Base-by-base conservation (phyloP, 2,888 invertebrate genomes). In the Lypha dubia region DNA sequence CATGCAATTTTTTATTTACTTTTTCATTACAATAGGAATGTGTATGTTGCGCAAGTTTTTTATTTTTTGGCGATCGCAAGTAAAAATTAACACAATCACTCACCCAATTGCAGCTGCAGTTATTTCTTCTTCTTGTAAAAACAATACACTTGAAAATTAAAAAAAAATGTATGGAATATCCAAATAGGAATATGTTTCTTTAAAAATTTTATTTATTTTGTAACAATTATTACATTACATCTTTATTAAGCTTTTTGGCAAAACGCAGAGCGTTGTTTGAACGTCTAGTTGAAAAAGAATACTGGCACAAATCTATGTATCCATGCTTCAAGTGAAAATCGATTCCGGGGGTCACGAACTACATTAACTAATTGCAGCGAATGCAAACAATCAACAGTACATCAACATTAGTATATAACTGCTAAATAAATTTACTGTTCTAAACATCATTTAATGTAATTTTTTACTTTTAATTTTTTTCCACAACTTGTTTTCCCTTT, bases 281-380 rank as follows among this genome's bases (percentile, higher is more conserved):
- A 71, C 65, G 38, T 41, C 58, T 49, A 60, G 28, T 58, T 77
- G 38, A 58, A 77, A 65, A 82, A 79, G 5, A 46, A 62, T 74
- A 77, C 68, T 81, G 44, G 68, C 81, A 84, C 81, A 81, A 79
- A 79, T 68, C 81, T 84, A 84, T 81, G 81, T 84, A 81, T 84
- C 84, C 81, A 84, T 84, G 68, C 63, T 70, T 76, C 41, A 60
- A 79, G 56, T 70, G 81, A 80, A 80, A 84, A 84, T 84, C 84
- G 84, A 84, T 84, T 84, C 79, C 83, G 70, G 68, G 32, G 77
- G 65, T 44, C 84, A 74, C 56, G 65, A 58, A 71, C 62, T 70
- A 22, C 41, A 49, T 70, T 51, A 35, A 73, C 44, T 71, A 24
- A 53, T n/a, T 0, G 49, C 53, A 60, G 11, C 20, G 77, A 71